A percentile compares a stretch with the other conserved stretches of the same genome.
phyloP scores from a whole-genome alignment of 1,140 invertebrate species.

The Ceratina australensis region DNA sequence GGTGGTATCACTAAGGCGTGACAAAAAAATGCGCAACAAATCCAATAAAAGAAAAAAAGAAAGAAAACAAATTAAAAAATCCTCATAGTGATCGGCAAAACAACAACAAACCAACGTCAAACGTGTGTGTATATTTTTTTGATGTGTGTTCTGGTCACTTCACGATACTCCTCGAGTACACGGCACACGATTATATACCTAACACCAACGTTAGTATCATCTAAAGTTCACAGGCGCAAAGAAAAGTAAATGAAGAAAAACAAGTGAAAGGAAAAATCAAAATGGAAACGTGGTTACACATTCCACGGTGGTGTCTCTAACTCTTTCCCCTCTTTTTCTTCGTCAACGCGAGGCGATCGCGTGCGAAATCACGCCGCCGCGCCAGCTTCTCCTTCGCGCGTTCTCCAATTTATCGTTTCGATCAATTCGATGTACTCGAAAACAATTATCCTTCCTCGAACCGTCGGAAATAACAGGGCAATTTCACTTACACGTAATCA shows the following conservation, averaged over 20 bases:
- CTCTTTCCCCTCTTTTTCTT: conserved; percentile 51
- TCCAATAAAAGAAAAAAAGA: conserved; percentile 68
- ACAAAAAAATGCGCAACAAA: conserved; percentile 70
- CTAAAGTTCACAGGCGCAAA: conserved; percentile 68
- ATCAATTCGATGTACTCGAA: neutral
- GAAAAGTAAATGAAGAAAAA: neutral
- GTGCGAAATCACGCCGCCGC: conserved; percentile 7
- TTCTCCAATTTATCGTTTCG: conserved; percentile 10
- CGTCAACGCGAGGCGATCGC: conserved; percentile 23
- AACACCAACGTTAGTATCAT: conserved; percentile 78
- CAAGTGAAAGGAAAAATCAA: conserved; percentile 22
- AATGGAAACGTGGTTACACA: conserved; percentile 46
- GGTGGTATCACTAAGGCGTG: conserved; percentile 68
- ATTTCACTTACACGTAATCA: neutral
- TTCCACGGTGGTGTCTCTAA: conserved; percentile 57
- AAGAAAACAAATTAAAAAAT: conserved; percentile 63
- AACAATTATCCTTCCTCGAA: conserved; percentile 3
- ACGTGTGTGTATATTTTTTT: conserved; percentile 62
- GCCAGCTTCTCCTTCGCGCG: neutral
- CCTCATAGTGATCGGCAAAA: conserved; percentile 74
- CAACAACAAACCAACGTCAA: conserved; percentile 79
- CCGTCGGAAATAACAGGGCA: too few relatives aligned
- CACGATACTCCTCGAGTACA: conserved; percentile 76
- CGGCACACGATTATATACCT: conserved; percentile 78
- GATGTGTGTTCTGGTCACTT: conserved; percentile 75